phyloP scores from a whole-genome alignment of 2,797 vertebrate species.

The Thamnophis elegans region DNA sequence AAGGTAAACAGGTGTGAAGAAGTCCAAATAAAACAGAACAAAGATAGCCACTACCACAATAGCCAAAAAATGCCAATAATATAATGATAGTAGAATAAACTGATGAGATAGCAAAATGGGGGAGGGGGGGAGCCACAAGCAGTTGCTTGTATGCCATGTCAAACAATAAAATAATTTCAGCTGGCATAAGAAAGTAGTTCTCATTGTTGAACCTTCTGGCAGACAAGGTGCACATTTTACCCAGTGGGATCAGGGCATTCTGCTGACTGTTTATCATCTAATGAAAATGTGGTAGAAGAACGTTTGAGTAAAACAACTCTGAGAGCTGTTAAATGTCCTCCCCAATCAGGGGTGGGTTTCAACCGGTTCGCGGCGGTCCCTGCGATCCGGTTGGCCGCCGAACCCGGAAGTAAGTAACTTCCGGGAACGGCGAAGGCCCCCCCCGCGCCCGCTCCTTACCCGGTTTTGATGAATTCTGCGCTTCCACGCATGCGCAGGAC shows the following conservation, averaged over 20 bases:
- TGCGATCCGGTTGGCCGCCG: too few relatives aligned
- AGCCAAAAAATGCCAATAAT: rapidly evolving
- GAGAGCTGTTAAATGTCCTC: neutral
- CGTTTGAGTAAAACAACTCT: neutral
- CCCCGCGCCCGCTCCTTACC: too few relatives aligned
- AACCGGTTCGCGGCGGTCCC: too few relatives aligned
- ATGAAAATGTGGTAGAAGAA: neutral
- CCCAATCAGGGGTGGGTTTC: too few relatives aligned
- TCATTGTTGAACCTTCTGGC: neutral
- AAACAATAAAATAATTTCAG: constrained; percentile 9
- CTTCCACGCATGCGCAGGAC: too few relatives aligned
- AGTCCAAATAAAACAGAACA: neutral
- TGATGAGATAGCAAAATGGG: neutral
- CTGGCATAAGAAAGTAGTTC: constrained; percentile 3
- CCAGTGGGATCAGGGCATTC: neutral
- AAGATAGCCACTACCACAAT: neutral
- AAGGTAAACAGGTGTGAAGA: neutral
- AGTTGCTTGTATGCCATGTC: neutral
- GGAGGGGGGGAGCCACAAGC: neutral
- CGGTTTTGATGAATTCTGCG: too few relatives aligned
- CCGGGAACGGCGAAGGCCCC: too few relatives aligned
- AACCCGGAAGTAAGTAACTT: too few relatives aligned
- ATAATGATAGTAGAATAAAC: neutral
- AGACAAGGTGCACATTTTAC: neutral
- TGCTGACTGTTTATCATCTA: neutral